Evolutionary conservation across 2,888 invertebrate genomes (phyloP), one percentile per base, ranked within the genome.

Genomic region (Campoplex nolae): DNA sequence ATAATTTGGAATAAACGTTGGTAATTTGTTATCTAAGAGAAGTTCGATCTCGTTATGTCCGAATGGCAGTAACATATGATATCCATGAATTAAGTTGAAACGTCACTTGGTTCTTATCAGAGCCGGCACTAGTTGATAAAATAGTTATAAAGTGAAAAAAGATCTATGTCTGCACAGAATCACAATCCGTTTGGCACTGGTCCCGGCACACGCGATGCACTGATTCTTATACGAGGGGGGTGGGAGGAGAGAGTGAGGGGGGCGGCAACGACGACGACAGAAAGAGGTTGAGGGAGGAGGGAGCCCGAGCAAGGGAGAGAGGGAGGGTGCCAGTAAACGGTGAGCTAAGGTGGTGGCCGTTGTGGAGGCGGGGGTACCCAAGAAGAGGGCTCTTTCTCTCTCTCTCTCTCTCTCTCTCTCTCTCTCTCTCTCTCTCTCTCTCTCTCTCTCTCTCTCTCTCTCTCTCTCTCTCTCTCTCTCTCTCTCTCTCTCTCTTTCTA

Each of bases 131-230:
- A 13, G 79, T 79, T 35, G 32, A 45, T 58, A n/a, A 68, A 56
- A 78, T 70, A 35, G 56, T 42, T 78, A 58, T 76, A 32, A n/a
- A 58, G 42, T 76, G 42, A 23, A 54, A 76, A 78, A 78, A 62
- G 45, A 83, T 77, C 62, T 54, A 82, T 90, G 89, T 92, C 91
- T 91, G 90, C 91, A 91, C 92, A 90, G 92, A 92, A 92, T 91
- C 93, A 91, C 93, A 91, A 92, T 91, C 91, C 91, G 91, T 91
- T 92, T 91, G 91, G 90, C 93, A 94, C 94, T 94, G 94, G 89
- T 92, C 90, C 90, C 90, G 90, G 90, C 91, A 92, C 93, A 91
- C 91, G 90, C 92, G 92, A 91, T 91, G 92, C 94, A 93, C 92
- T 92, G 93, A 93, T 94, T 93, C 92, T 93, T 93, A 93, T 93